Percentiles rank a stretch among this genome's conserved stretches.
Conservation (phyloP, 1,140 invertebrate genomes). For the Phymorhynchus buccinoides region DNA sequence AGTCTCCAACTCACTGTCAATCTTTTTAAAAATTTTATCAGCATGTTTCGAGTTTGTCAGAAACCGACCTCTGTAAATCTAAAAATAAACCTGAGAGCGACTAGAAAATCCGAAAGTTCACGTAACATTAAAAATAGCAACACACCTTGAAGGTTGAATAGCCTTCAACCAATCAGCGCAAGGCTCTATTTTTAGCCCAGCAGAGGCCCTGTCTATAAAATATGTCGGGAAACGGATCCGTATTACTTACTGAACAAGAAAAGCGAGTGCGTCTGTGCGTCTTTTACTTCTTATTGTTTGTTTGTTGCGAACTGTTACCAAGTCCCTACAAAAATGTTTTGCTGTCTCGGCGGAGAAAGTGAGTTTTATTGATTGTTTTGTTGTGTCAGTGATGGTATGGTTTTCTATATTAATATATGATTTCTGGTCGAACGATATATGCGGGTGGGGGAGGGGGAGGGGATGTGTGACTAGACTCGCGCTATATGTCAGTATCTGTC, state of each 20-base stretch:
- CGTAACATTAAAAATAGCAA: not conserved
- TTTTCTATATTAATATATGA: too few relatives aligned
- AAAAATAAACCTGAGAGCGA: not conserved
- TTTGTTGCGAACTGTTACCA: too few relatives aligned
- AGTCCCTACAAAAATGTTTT: not conserved
- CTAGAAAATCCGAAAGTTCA: not conserved
- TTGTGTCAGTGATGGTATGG: too few relatives aligned
- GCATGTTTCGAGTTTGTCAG: too few relatives aligned
- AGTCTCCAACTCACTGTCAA: not conserved
- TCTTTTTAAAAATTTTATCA: too few relatives aligned
- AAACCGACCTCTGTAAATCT: too few relatives aligned
- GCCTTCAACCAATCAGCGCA: not conserved
- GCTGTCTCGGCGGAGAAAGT: not conserved
- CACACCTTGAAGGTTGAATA: not conserved
- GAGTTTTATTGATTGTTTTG: not conserved
- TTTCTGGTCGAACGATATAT: too few relatives aligned
- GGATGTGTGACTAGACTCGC: too few relatives aligned
- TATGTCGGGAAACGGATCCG: not conserved
- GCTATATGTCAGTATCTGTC: not conserved
- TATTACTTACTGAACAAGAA: not conserved
- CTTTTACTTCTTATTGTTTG: too few relatives aligned
- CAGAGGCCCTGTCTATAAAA: not conserved
- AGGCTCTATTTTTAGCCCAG: constrained; percentile 8
- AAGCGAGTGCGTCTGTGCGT: too few relatives aligned
- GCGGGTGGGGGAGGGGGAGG: too few relatives aligned